Percentiles rank a stretch among this genome's conserved stretches.
phyloP scores from a whole-genome alignment of 2,797 vertebrate species.

The Falco concolor region DNA sequence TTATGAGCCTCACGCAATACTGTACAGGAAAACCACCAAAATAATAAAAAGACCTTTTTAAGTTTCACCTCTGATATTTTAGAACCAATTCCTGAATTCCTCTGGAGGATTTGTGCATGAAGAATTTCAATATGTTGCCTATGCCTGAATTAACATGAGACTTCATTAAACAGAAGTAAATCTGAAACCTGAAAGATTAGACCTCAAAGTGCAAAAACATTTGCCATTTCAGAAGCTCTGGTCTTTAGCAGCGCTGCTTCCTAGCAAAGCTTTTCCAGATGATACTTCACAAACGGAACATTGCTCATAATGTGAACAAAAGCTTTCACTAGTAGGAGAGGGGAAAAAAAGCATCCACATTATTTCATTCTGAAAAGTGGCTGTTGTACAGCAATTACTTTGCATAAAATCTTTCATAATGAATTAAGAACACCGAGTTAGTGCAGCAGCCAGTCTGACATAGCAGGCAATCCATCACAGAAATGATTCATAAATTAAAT shows the following conservation, averaged over 20 bases:
- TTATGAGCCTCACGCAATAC: neutral
- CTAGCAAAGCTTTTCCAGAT: constrained; percentile 10
- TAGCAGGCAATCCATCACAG: constrained; percentile 33
- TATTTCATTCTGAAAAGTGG: constrained; percentile 46
- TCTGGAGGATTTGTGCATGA: neutral
- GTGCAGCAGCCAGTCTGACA: constrained; percentile 31
- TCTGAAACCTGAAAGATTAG: neutral
- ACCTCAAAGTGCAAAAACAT: neutral
- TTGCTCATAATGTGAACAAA: neutral
- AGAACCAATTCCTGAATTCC: neutral
- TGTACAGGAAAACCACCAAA: neutral
- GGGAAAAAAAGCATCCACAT: neutral
- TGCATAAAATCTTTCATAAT: constrained; percentile 52
- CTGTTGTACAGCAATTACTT: constrained; percentile 54
- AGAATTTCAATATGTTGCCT: neutral
- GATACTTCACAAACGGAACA: neutral
- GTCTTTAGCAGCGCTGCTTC: neutral
- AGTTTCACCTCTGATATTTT: constrained; percentile 3
- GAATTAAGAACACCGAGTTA: constrained; percentile 19
- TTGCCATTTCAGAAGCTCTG: neutral
- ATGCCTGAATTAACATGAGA: neutral
- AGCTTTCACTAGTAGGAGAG: neutral
- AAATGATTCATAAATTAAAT: constrained; percentile 60
- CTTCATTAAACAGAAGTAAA: constrained; percentile 15
- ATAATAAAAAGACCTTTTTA: neutral